A percentile compares a stretch with the other conserved stretches of the same genome.
phyloP scores from a whole-genome alignment of 2,888 invertebrate species.

The Eudemis profundana region DNA sequence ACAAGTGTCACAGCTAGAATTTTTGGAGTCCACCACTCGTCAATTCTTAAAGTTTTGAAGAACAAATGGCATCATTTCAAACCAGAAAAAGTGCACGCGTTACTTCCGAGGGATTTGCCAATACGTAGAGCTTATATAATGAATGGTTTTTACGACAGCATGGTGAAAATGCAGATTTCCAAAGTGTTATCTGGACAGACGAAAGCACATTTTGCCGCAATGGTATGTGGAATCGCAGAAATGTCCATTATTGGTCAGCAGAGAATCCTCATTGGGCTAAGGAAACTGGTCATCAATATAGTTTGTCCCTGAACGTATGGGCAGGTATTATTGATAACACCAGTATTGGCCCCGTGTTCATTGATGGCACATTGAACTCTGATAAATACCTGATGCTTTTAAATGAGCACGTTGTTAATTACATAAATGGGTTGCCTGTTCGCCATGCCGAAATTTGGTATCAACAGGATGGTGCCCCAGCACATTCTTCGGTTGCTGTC shows the following conservation, averaged over 20 bases:
- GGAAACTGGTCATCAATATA: slow-evolving; percentile 18
- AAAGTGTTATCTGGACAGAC: slow-evolving; percentile 13
- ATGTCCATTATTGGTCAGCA: slow-evolving; percentile 2
- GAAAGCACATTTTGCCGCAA: slow-evolving; percentile 5
- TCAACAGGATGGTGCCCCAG: no score
- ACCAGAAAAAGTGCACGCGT: background rate
- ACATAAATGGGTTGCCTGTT: no score
- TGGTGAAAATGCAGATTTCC: slow-evolving; percentile 9
- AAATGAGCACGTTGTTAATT: no score
- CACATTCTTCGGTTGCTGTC: slow-evolving; percentile 18
- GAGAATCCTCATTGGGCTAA: slow-evolving; percentile 21
- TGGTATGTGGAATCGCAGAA: slow-evolving; percentile 9
- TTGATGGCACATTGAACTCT: slow-evolving; percentile 38
- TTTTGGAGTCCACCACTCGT: slow-evolving; percentile 3
- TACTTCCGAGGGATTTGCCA: slow-evolving; percentile 7
- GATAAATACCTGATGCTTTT: slow-evolving; percentile 16
- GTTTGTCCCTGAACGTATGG: slow-evolving; percentile 8
- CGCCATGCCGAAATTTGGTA: slow-evolving; percentile 20
- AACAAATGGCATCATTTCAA: slow-evolving; percentile 9
- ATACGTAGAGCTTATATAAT: background rate
- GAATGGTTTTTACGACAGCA: slow-evolving; percentile 6
- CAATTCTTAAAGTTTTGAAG: slow-evolving; percentile 7
- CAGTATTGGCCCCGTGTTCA: slow-evolving; percentile 26
- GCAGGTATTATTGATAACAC: slow-evolving; percentile 19
- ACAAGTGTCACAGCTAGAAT: background rate